phyloP scores from a whole-genome alignment of 2,888 invertebrate genomes.

The Drosophila borborema region DNA sequence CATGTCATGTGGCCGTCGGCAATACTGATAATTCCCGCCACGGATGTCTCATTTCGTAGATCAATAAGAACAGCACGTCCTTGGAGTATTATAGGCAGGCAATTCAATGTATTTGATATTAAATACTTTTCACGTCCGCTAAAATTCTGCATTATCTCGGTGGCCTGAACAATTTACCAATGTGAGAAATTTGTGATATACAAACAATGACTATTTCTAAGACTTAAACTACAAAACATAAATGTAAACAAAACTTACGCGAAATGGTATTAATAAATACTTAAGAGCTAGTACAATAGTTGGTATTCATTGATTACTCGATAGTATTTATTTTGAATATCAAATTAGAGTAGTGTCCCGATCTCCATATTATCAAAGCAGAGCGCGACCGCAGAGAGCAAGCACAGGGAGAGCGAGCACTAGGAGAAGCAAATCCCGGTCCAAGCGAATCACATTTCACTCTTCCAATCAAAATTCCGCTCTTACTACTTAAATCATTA shows the following conservation, averaged over 20 bases:
- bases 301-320: constrained; percentile 4
- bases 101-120: constrained; percentile 80
- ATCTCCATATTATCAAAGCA: background rate
- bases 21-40: constrained; percentile 81
- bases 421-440: too few species aligned
- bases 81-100: constrained; percentile 78
- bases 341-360: background rate
- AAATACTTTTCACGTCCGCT: constrained; percentile 80
- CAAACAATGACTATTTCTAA: background rate
- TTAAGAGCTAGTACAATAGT: background rate
- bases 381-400: too few species aligned
- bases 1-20: constrained; percentile 84
- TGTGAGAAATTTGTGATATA: too few species aligned
- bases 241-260: background rate
- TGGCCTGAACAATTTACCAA: background rate
- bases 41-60: constrained; percentile 82
- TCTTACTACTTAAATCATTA: too few species aligned
- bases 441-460: too few species aligned
- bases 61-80: constrained; percentile 83
- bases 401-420: too few species aligned
- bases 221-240: background rate
- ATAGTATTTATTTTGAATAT: constrained; percentile 9
- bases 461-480: too few species aligned
- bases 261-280: background rate
- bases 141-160: constrained; percentile 69